Evolutionary conservation across 2,888 invertebrate species (phyloP).

Genomic region (Neria commutata): DNA sequence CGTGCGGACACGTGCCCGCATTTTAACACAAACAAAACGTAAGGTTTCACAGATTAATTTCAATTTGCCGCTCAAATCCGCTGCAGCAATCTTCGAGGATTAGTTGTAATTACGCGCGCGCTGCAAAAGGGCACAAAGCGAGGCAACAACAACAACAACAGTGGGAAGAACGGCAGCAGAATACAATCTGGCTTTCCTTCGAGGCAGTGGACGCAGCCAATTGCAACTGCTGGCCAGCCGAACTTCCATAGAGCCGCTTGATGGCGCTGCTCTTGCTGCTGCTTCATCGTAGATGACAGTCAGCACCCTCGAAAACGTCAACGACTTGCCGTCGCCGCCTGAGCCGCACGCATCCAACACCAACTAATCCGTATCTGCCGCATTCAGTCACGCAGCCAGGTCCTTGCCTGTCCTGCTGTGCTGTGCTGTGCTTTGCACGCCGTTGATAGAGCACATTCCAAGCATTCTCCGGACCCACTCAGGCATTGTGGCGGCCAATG

Average conservation of each 20-base stretch:
- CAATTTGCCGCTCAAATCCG: constrained; percentile 43
- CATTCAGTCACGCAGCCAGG: constrained; percentile 47
- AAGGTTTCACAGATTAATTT: constrained; percentile 56
- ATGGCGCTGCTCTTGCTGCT: background rate
- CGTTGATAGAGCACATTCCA: constrained; percentile 27
- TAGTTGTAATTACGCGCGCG: constrained; percentile 5
- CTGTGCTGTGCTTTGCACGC: background rate
- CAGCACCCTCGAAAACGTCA: constrained; percentile 37
- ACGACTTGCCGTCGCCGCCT: constrained; percentile 17
- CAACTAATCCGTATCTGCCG: constrained; percentile 53
- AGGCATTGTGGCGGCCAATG: background rate
- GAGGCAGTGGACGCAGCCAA: constrained; percentile 30
- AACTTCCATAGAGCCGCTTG: too few species aligned
- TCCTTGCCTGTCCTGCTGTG: too few species aligned
- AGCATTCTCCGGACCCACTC: background rate
- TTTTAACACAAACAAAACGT: constrained; percentile 35
- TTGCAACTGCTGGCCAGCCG: too few species aligned
- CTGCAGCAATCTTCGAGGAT: constrained; percentile 8
- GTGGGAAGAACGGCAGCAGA: constrained; percentile 18
- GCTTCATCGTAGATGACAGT: too few species aligned
- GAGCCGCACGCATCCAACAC: constrained; percentile 24
- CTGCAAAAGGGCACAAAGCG: constrained; percentile 34
- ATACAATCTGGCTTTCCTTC: constrained; percentile 42
- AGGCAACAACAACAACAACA: constrained; percentile 26
- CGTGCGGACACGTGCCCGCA: constrained; percentile 47